Evolutionary conservation across 2,888 invertebrate genomes (phyloP).

Genomic region (Drosophila picticornis): DNA sequence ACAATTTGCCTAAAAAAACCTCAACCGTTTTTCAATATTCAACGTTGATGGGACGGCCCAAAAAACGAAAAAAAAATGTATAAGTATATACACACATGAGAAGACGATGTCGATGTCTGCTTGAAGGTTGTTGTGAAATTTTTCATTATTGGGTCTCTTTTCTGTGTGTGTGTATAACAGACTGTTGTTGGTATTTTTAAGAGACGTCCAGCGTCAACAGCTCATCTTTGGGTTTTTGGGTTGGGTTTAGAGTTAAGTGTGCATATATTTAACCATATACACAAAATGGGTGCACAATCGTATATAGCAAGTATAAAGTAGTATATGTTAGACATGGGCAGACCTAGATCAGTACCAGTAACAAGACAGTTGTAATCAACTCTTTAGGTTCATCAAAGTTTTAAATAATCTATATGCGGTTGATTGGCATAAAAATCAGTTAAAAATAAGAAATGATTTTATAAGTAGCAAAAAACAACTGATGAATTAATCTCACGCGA

Average conservation of each 20-base stretch:
- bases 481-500: slow-evolving; percentile 4
- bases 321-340: background rate
- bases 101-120: slow-evolving; percentile 49
- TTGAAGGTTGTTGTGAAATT: slow-evolving; percentile 81
- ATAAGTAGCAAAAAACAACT: background rate
- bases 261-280: slow-evolving; percentile 4
- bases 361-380: background rate
- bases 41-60: slow-evolving; percentile 61
- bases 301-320: background rate
- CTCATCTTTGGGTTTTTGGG: slow-evolving; percentile 70
- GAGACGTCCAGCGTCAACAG: slow-evolving; percentile 80
- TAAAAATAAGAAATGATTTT: background rate
- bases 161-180: slow-evolving; percentile 47
- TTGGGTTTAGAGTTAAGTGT: slow-evolving; percentile 52
- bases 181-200: slow-evolving; percentile 71
- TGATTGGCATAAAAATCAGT: background rate
- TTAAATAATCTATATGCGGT: background rate
- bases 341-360: background rate
- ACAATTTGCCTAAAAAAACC: slow-evolving; percentile 77
- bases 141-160: slow-evolving; percentile 79
- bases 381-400: background rate
- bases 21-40: slow-evolving; percentile 80
- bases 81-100: slow-evolving; percentile 21
- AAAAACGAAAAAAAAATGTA: slow-evolving; percentile 33
- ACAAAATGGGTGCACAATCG: slow-evolving; percentile 16